Conservation (phyloP, 2,888 invertebrate species). For the Drosophila imparisetae region DNA sequence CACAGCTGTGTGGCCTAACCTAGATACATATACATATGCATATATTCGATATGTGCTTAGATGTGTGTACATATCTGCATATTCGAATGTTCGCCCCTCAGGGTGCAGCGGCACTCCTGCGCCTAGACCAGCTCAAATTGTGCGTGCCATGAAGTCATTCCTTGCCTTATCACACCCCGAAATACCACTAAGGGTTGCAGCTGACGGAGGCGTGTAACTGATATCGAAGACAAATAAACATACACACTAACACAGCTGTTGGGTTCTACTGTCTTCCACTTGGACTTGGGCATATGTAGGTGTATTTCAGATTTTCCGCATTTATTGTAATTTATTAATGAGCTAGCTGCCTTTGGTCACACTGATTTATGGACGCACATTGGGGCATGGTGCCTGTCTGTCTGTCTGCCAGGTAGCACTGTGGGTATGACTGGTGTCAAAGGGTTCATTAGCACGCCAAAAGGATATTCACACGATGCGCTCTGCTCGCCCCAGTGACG, state of each 20-base stretch:
- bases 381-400: constrained; percentile 55
- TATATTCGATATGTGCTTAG: constrained; percentile 18
- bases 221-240: constrained; percentile 38
- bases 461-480: constrained; percentile 74
- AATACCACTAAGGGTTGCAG: constrained; percentile 67
- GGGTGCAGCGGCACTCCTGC: constrained; percentile 60
- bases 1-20: constrained; percentile 77
- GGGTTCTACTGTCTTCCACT: constrained; percentile 5
- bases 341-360: constrained; percentile 49
- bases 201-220: constrained; percentile 58
- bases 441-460: constrained; percentile 74
- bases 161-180: constrained; percentile 61
- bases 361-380: constrained; percentile 69
- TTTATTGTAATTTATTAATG: constrained; percentile 70
- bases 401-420: constrained; percentile 44
- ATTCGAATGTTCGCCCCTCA: constrained; percentile 53
- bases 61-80: constrained; percentile 23
- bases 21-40: constrained; percentile 52
- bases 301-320: constrained; percentile 60
- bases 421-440: constrained; percentile 50
- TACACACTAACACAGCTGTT: constrained; percentile 24
- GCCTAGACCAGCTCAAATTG: constrained; percentile 69
- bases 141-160: constrained; percentile 81
- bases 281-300: constrained; percentile 18
- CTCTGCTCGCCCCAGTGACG: constrained; percentile 36